These are phyloP conservation scores for Dinoponera quadriceps DNA, from an alignment of 1,140 invertebrate species.

Conservation along the genomic window DNA sequence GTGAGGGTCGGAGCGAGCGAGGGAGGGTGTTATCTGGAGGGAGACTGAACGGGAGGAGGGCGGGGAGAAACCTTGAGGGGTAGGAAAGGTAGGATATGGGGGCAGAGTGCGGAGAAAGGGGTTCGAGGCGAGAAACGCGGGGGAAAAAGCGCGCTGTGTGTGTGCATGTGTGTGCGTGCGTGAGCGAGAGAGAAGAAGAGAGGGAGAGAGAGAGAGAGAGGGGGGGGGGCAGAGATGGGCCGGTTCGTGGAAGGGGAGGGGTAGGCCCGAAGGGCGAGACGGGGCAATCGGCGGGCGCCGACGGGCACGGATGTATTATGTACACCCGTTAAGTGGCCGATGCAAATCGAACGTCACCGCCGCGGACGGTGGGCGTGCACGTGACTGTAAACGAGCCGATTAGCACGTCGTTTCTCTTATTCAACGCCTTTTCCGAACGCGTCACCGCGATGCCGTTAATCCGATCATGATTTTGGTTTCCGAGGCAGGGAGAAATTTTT, in stretches of 20 bases:
- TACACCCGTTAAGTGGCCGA: constrained; percentile 75
- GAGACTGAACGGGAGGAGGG: constrained; percentile 38
- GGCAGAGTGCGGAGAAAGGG: constrained; percentile 44
- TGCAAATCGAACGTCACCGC: constrained; percentile 76
- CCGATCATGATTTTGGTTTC: constrained; percentile 52
- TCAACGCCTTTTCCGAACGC: constrained; percentile 70
- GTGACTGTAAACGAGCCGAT: constrained; percentile 82
- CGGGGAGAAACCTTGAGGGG: constrained; percentile 64
- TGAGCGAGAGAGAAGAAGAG: background rate
- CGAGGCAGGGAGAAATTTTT: background rate
- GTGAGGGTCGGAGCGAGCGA: constrained; percentile 60
- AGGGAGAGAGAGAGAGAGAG: constrained; percentile 9
- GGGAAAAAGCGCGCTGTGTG: constrained; percentile 56
- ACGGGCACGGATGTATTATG: constrained; percentile 65
- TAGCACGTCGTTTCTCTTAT: constrained; percentile 75
- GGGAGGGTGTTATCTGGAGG: constrained; percentile 24
- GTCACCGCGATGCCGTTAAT: constrained; percentile 47
- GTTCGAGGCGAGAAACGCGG: constrained; percentile 58
- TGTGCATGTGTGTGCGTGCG: background rate
- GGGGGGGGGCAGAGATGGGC: constrained; percentile 59
- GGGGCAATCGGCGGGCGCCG: constrained; percentile 28
- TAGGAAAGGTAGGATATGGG: constrained; percentile 62
- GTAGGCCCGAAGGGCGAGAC: constrained; percentile 56
- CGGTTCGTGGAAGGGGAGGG: constrained; percentile 55
- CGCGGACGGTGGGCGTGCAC: constrained; percentile 81